Base-by-base conservation (phyloP, 2,888 invertebrate genomes). In the Julus scanicus region DNA sequence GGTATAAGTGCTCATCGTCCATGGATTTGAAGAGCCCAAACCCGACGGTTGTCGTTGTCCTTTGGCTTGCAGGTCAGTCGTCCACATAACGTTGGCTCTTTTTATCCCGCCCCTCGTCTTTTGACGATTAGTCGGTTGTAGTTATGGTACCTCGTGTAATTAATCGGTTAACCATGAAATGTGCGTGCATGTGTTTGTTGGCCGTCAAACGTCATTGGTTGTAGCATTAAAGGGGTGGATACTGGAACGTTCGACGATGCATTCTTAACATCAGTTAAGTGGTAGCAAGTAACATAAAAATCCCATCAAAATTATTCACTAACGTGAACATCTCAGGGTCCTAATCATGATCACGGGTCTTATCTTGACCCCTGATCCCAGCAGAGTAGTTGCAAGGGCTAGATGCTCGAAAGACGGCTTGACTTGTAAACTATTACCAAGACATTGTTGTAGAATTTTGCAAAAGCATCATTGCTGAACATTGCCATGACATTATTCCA, bases 91-190 rank as follows among this genome's bases (percentile, higher is more conserved):
- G 80, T 80, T 80, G 80, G 80, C 80, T 80, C 37, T 80, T 80
- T 80, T 80, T 80, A 80, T 80, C 80, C 80, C 80, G 37, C 80
- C 80, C 80, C 80, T 80, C 80, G 80, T 80, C 80, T 80, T 15
- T 80, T 80, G 80, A 80, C 80, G 80, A 80, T 80, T 80, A 80
- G 80, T 80, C 80, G 80, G 80, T 80, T 80, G 80, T 80, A 80
- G 80, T 80, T 80, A 39, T 80, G 80, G 80, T 80, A 37, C 80
- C 80, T 80, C 13, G 80, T 80, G 80, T 80, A 80, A 80, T 80
- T 80, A 80, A 80, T 80, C 80, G 80, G 80, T 37, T 80, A 80
- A 80, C 80, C 80, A 80, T 80, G 80, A 80, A 80, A 80, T 80
- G 80, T 80, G 80, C 80, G 80, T 80, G 80, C 80, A 80, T 80